Evolutionary conservation across 2,797 vertebrate genomes (phyloP).

Genomic region (Otus scops): DNA sequence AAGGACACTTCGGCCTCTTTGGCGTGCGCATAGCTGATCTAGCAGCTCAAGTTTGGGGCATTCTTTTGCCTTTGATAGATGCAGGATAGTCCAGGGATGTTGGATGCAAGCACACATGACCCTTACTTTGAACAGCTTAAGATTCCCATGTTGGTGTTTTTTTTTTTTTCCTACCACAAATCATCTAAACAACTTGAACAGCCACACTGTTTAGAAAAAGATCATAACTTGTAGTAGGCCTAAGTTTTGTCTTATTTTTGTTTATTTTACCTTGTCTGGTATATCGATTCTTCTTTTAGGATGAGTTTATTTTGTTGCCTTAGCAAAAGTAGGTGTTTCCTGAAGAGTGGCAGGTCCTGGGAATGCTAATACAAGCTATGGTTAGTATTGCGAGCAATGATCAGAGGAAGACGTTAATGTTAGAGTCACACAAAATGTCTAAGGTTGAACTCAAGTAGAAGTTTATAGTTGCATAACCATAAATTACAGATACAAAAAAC

Average conservation of each 20-base stretch:
- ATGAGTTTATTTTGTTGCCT: not conserved
- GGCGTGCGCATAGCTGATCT: not conserved
- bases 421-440: not conserved
- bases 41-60: not conserved
- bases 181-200: not conserved
- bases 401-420: not conserved
- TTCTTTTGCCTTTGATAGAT: not conserved
- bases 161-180: not conserved
- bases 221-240: not conserved
- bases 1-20: not conserved
- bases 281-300: not conserved
- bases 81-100: not conserved
- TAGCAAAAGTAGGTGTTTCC: not conserved
- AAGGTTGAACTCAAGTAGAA: not conserved
- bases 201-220: not conserved
- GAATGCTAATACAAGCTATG: not conserved
- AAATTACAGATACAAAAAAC: not conserved
- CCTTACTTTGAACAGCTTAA: not conserved
- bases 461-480: not conserved
- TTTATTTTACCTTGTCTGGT: not conserved
- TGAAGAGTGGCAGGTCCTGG: not conserved
- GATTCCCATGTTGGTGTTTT: not conserved
- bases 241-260: not conserved
- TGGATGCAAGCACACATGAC: not conserved
- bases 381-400: not conserved